phyloP scores from a whole-genome alignment of 1,140 invertebrate species.

The Drosophila ironensis region DNA sequence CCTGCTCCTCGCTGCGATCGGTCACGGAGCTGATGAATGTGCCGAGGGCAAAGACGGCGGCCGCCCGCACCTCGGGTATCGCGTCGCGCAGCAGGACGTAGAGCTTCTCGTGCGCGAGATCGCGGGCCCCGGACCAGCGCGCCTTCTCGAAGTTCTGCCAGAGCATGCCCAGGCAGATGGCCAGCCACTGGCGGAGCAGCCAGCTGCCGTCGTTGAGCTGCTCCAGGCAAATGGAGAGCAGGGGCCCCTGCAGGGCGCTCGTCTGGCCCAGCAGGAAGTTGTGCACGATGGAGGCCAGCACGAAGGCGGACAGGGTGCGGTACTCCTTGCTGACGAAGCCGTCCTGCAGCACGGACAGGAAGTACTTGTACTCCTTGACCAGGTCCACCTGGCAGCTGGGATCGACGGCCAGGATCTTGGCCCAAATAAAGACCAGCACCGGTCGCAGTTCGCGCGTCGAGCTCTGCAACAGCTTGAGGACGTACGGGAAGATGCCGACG shows the following conservation, averaged over 20 bases:
- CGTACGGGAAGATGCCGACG: constrained; percentile 99
- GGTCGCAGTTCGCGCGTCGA: constrained; percentile 95
- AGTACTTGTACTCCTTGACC: constrained; percentile 98
- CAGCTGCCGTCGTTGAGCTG: constrained; percentile 86
- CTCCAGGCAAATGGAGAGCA: constrained; percentile 95
- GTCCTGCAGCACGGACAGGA: constrained; percentile 94
- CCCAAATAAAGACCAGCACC: constrained; percentile 98
- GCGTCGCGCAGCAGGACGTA: constrained; percentile 90
- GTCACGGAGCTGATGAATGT: constrained; percentile 93
- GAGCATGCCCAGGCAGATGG: constrained; percentile 93
- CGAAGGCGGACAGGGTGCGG: constrained; percentile 95
- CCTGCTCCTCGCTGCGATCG: constrained; percentile 94
- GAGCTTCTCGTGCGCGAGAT: constrained; percentile 97
- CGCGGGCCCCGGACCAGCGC: constrained; percentile 97
- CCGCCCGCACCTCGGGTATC: constrained; percentile 94
- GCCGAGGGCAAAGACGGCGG: constrained; percentile 95
- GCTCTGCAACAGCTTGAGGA: constrained; percentile 97
- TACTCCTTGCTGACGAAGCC: constrained; percentile 90
- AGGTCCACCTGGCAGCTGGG: constrained; percentile 97
- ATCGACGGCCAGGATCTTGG: constrained; percentile 98
- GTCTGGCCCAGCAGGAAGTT: constrained; percentile 93
- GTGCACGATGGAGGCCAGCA: constrained; percentile 95
- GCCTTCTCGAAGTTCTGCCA: constrained; percentile 97
- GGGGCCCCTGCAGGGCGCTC: constrained; percentile 91
- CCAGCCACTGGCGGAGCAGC: constrained; percentile 94